Base-by-base conservation (phyloP, 2,797 vertebrate genomes). In the Huso huso region DNA sequence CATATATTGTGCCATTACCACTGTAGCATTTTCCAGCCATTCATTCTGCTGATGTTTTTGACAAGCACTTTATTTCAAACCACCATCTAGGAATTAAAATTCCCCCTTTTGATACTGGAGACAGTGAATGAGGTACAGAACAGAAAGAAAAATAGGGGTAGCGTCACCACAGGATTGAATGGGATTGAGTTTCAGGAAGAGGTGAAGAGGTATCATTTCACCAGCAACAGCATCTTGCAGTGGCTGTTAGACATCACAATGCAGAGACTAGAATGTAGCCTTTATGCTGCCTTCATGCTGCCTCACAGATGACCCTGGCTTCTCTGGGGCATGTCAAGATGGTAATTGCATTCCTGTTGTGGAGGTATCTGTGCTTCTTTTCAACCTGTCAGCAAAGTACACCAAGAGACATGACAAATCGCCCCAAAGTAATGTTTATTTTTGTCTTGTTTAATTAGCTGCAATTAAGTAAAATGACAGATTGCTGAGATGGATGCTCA, bases 161-260 rank as follows among this genome's bases (percentile, higher is more conserved):
- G 75, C 49, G 70, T 73, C 69, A 12, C 10, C 73, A 75, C 68
- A 79, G 37, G 67, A 55, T 71, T 7, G 49, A 8, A 74, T 69
- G 64, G 71, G 77, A 81, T 83, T 78, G 76, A 73, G 71, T 83
- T 82, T 78, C 79, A 76, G 73, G 73, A 77, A 63, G 74, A 70
- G 81, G 75, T 72, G 77, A 73, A 66, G 78, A 79, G 73, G 67
- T 82, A 78, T 78, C 72, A 66, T 83, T 83, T 83, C 81, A 71
- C 5, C 10, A 68, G 68, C 69, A 78, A 77, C 61, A 72, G 71
- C 75, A 75, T 77, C 75, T 69, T 72, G 66, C 18, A 52, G 71
- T 64, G 70, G 64, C 72, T 37, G 23, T 37, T 37, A 37, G 23
- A 37, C 23, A 37, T 37, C 37, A 82, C 68, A 82, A 80, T 64